Evolutionary conservation across 2,113 vertebrate genomes (phyloP).

Genomic region (Petromus typicus): DNA sequence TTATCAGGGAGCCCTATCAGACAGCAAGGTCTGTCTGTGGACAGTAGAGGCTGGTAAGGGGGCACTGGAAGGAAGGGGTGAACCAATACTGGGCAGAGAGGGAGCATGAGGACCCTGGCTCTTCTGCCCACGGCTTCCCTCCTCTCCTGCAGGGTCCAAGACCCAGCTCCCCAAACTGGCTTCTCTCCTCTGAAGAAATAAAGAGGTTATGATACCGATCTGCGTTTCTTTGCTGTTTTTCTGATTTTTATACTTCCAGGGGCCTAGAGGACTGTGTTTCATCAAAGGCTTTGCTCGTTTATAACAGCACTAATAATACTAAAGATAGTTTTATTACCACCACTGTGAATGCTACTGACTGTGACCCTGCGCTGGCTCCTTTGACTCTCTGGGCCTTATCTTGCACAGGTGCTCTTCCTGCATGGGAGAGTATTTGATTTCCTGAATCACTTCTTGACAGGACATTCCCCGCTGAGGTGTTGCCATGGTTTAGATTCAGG

Average conservation of each 20-base stretch:
- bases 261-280: background rate
- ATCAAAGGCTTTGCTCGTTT: constrained; percentile 40
- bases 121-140: background rate
- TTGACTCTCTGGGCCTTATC: constrained; percentile 75
- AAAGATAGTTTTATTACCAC: background rate
- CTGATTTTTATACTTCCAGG: background rate
- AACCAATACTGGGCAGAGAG: background rate
- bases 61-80: background rate
- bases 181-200: background rate
- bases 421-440: constrained; percentile 81
- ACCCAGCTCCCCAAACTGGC: background rate
- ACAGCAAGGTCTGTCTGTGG: background rate
- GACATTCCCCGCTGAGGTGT: background rate
- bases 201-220: background rate
- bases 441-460: constrained; percentile 81
- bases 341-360: constrained; percentile 53
- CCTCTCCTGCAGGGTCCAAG: background rate
- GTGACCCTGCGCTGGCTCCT: constrained; percentile 76
- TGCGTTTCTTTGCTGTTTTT: background rate
- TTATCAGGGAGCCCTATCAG: background rate
- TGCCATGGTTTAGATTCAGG: background rate
- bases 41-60: background rate
- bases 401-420: constrained; percentile 80
- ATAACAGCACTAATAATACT: background rate
- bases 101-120: background rate